phyloP scores from a whole-genome alignment of 2,797 vertebrate species.

The Argentina silus region DNA sequence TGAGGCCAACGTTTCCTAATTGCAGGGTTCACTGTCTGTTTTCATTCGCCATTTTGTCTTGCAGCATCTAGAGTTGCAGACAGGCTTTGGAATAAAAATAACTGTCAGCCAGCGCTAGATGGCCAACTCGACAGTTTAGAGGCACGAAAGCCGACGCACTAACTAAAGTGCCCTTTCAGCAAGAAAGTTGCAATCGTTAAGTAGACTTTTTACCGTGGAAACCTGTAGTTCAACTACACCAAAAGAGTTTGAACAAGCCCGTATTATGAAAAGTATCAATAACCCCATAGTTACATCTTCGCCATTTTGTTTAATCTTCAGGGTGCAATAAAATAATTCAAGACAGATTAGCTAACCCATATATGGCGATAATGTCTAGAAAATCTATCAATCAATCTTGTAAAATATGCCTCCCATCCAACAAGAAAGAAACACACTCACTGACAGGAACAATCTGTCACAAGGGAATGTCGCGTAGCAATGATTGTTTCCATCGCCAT shows the following conservation, averaged over 20 bases:
- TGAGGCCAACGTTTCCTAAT: neutral
- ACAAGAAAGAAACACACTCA: neutral
- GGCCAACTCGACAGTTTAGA: slow-evolving; percentile 53
- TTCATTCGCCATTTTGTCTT: slow-evolving; percentile 79
- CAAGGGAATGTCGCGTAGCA: slow-evolving; percentile 75
- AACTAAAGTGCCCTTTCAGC: slow-evolving; percentile 70
- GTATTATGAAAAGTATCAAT: slow-evolving; percentile 19
- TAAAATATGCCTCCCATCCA: neutral
- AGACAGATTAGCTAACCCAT: neutral
- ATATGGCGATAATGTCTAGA: neutral
- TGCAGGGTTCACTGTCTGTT: slow-evolving; percentile 24
- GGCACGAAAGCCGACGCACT: slow-evolving; percentile 39
- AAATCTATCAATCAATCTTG: neutral
- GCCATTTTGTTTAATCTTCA: slow-evolving; percentile 74
- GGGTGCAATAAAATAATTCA: slow-evolving; percentile 27
- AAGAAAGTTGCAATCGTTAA: slow-evolving; percentile 59
- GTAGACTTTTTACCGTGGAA: slow-evolving; percentile 13
- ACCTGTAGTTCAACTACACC: neutral
- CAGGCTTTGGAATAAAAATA: slow-evolving; percentile 67
- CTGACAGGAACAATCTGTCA: slow-evolving; percentile 53
- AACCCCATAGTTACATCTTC: slow-evolving; percentile 60
- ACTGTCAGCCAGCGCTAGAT: slow-evolving; percentile 57
- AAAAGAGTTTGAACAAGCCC: neutral
- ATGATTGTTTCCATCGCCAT: slow-evolving; percentile 80
- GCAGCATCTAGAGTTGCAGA: slow-evolving; percentile 61